A percentile compares a stretch with the other conserved stretches of the same genome.
phyloP scores from a whole-genome alignment of 2,113 vertebrate species.

The Struthio camelus region DNA sequence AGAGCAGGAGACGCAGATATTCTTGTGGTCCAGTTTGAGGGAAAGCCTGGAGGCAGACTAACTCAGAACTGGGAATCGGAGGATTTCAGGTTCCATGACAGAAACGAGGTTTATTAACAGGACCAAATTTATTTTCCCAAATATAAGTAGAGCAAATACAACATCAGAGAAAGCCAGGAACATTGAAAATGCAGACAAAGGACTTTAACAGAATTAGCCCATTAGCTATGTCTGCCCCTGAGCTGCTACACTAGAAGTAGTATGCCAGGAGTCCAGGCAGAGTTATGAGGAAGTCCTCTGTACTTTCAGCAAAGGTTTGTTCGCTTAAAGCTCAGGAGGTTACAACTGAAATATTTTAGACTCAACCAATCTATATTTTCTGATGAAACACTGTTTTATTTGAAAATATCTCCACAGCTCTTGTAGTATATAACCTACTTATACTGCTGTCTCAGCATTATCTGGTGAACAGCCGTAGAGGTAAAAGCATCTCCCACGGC shows the following conservation, averaged over 20 bases:
- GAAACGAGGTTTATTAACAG: background rate
- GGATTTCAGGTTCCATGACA: background rate
- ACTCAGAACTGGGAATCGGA: background rate
- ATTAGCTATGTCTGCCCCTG: background rate
- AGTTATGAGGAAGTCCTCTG: background rate
- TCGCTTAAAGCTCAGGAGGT: background rate
- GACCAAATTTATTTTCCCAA: rapidly evolving
- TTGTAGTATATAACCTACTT: background rate
- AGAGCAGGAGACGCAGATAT: too few species aligned
- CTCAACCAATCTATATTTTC: background rate
- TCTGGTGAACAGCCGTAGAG: background rate
- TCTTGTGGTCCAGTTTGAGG: background rate
- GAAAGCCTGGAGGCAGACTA: background rate
- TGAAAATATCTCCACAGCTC: background rate
- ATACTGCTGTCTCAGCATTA: background rate
- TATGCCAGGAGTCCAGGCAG: background rate
- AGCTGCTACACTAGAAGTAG: background rate
- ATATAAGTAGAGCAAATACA: background rate
- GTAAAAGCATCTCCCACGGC: background rate
- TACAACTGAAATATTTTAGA: background rate
- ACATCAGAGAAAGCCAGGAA: background rate
- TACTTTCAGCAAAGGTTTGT: background rate
- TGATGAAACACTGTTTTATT: background rate
- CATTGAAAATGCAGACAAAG: background rate
- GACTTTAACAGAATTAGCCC: rapidly evolving